Conservation (phyloP, 2,888 invertebrate species). For the Noctua janthina region DNA sequence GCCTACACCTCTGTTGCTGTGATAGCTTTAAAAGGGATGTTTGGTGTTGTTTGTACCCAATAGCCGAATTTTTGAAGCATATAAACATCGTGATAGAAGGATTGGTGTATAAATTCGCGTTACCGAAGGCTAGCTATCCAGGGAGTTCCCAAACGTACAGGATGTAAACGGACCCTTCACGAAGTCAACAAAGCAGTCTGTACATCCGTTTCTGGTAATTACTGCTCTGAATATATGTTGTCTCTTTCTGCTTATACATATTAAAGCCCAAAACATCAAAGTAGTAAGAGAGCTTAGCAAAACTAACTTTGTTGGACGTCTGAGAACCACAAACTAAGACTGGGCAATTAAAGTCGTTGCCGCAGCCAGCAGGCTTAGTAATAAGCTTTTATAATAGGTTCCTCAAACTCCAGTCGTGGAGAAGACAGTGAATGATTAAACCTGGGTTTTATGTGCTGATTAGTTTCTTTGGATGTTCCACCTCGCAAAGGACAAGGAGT, state of each 20-base stretch:
- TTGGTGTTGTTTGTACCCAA: no score
- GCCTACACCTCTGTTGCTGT: neutral
- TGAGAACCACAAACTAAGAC: conserved; percentile 13
- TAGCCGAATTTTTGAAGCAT: neutral
- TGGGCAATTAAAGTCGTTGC: conserved; percentile 11
- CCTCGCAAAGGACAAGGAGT: neutral
- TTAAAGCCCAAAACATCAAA: conserved; percentile 1
- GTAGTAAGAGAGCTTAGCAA: conserved; percentile 8
- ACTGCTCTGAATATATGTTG: neutral
- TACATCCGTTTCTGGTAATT: neutral
- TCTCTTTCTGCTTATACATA: neutral
- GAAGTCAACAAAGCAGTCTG: neutral
- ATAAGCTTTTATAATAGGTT: neutral
- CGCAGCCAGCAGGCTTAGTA: neutral
- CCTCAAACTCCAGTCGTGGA: neutral
- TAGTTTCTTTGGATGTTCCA: neutral
- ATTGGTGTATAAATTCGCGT: neutral
- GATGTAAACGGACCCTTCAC: neutral
- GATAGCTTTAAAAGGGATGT: neutral
- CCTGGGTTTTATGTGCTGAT: neutral
- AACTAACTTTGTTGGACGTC: conserved; percentile 9
- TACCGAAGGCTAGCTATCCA: neutral
- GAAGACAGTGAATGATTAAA: neutral
- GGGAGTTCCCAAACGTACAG: neutral
- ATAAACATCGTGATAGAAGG: neutral